These are phyloP conservation scores for Drosophila nr. perissopoda DNA, from an alignment of 2,888 invertebrate genomes.

Conservation along the genomic window DNA sequence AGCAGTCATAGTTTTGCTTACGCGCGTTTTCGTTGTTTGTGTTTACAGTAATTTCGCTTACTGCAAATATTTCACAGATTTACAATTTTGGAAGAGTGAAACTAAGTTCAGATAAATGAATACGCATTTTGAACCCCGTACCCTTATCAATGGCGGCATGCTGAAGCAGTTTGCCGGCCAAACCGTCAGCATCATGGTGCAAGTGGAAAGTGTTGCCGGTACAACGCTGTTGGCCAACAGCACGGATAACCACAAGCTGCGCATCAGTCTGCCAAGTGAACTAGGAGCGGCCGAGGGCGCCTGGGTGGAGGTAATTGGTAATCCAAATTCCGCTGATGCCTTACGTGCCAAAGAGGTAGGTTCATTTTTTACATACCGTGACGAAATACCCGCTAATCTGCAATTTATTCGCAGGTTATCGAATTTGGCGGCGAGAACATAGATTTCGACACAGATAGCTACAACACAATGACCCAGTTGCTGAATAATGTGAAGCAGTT, in stretches of 20 bases:
- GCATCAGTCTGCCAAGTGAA: slow-evolving; percentile 72
- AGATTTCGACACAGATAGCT: slow-evolving; percentile 82
- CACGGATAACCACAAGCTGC: slow-evolving; percentile 80
- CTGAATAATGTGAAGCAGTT: slow-evolving; percentile 76
- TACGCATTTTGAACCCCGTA: slow-evolving; percentile 75
- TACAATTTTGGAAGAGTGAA: not conserved
- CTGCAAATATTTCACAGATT: not conserved
- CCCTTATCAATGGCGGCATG: slow-evolving; percentile 80
- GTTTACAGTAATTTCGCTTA: not conserved
- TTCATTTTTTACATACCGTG: not conserved
- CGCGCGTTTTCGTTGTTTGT: slow-evolving; percentile 12
- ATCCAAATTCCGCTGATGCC: slow-evolving; percentile 61
- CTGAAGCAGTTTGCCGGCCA: slow-evolving; percentile 79
- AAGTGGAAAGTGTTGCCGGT: slow-evolving; percentile 77
- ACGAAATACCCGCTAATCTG: not conserved
- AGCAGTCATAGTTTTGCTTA: slow-evolving; percentile 1
- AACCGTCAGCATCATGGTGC: slow-evolving; percentile 81
- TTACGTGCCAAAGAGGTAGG: slow-evolving; percentile 82
- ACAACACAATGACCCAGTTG: slow-evolving; percentile 83
- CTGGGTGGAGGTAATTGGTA: slow-evolving; percentile 84
- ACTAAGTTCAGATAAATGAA: slow-evolving; percentile 22
- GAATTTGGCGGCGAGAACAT: slow-evolving; percentile 81
- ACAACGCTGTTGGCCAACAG: slow-evolving; percentile 70
- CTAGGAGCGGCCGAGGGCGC: slow-evolving; percentile 68
- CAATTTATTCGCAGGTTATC: slow-evolving; percentile 72